phyloP scores from a whole-genome alignment of 2,113 vertebrate species.

The Eulemur rufifrons region DNA sequence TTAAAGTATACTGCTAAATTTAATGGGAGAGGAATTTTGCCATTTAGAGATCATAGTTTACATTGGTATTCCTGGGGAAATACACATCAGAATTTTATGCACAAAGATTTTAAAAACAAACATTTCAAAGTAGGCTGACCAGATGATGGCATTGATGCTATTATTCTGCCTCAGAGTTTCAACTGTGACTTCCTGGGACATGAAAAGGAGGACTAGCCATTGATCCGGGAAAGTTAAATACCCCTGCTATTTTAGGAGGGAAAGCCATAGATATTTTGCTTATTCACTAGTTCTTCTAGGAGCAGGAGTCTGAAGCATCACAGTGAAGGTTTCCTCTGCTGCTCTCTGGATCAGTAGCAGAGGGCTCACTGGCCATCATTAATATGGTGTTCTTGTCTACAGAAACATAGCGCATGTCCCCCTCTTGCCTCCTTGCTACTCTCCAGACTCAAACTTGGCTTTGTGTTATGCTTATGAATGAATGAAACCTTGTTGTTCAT shows the following conservation, averaged over 20 bases:
- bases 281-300: constrained; percentile 43
- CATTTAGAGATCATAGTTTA: constrained; percentile 62
- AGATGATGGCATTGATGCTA: constrained; percentile 47
- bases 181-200: constrained; percentile 44
- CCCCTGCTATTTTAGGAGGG: constrained; percentile 1
- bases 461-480: constrained; percentile 93
- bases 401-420: constrained; percentile 87
- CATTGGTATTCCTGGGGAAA: constrained; percentile 70
- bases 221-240: constrained; percentile 52
- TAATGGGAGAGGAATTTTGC: constrained; percentile 55
- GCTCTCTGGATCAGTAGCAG: constrained; percentile 80
- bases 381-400: constrained; percentile 90
- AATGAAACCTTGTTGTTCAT: constrained; percentile 96
- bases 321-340: constrained; percentile 57
- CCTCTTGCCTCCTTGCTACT: constrained; percentile 90
- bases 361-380: constrained; percentile 89
- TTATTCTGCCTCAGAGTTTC: constrained; percentile 76
- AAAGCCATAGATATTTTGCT: constrained; percentile 51
- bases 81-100: constrained; percentile 72
- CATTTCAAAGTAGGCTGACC: constrained; percentile 73
- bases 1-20: constrained; percentile 72
- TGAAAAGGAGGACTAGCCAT: constrained; percentile 46
- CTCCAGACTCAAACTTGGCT: constrained; percentile 93
- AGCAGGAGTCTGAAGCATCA: background rate
- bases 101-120: constrained; percentile 70